phyloP scores from a whole-genome alignment of 2,888 invertebrate species.

The Lycocerus yunnanus region DNA sequence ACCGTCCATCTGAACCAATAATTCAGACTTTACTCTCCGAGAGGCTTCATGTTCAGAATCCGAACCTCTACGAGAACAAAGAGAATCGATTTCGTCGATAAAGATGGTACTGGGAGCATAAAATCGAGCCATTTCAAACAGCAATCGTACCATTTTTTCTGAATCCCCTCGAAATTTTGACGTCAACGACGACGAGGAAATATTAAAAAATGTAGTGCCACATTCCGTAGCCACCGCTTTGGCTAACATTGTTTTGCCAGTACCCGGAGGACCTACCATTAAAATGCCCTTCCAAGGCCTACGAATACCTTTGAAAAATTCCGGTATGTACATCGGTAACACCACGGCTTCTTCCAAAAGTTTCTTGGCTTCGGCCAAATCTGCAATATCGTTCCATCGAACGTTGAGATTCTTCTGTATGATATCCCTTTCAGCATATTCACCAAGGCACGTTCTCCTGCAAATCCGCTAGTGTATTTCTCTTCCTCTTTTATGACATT shows the following conservation, averaged over 20 bases:
- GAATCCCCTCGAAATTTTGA: slow-evolving; percentile 99
- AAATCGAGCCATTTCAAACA: slow-evolving; percentile 98
- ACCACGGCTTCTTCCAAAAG: slow-evolving; percentile 96
- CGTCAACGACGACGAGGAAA: slow-evolving; percentile 95
- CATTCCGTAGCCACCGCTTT: slow-evolving; percentile 99
- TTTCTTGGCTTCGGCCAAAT: slow-evolving; percentile 85
- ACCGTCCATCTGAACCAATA: slow-evolving; percentile 99
- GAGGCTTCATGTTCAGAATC: slow-evolving; percentile 98
- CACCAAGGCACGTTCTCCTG: slow-evolving; percentile 82
- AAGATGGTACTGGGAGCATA: slow-evolving; percentile 99
- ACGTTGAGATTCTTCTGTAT: slow-evolving; percentile 98
- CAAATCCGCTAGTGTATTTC: no score
- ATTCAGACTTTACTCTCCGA: slow-evolving; percentile 93
- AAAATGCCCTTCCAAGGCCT: slow-evolving; percentile 96
- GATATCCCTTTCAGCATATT: slow-evolving; percentile 91
- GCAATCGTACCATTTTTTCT: slow-evolving; percentile 92
- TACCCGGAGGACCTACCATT: slow-evolving; percentile 92
- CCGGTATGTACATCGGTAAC: slow-evolving; percentile 96
- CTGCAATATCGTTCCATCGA: slow-evolving; percentile 93
- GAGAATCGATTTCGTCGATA: slow-evolving; percentile 98
- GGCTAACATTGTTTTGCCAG: slow-evolving; percentile 95
- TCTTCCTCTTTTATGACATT: no score
- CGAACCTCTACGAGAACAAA: slow-evolving; percentile 92
- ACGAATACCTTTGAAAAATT: slow-evolving; percentile 95
- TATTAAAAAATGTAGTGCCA: slow-evolving; percentile 96